phyloP scores from a whole-genome alignment of 1,140 invertebrate species.

The Stegodyphus dumicola region DNA sequence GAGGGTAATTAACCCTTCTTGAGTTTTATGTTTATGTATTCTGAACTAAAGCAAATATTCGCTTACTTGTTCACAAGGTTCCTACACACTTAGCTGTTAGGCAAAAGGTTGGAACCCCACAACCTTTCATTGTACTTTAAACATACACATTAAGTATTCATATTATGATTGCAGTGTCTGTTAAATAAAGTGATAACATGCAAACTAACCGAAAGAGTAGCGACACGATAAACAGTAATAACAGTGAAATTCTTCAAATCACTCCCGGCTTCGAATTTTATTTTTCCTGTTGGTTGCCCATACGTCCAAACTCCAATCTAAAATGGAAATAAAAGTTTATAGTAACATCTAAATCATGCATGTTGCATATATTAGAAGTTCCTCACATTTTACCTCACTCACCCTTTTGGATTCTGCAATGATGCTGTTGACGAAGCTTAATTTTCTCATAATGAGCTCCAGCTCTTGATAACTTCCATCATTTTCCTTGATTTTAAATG shows the following conservation, averaged over 20 bases:
- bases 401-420: slow-evolving; percentile 21
- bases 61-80: no score
- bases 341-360: no score
- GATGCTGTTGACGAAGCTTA: slow-evolving; percentile 23
- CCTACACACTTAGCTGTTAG: no score
- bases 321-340: background rate
- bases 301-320: slow-evolving; percentile 56
- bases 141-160: no score
- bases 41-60: no score
- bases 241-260: slow-evolving; percentile 39
- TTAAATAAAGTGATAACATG: no score
- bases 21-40: no score
- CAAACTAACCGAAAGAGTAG: slow-evolving; percentile 41
- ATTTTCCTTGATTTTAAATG: slow-evolving; percentile 37
- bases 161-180: no score
- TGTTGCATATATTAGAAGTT: no score
- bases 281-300: slow-evolving; percentile 37
- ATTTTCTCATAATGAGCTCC: slow-evolving; percentile 23
- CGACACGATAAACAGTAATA: slow-evolving; percentile 52
- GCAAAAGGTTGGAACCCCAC: no score
- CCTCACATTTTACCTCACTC: background rate
- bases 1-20: no score
- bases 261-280: slow-evolving; percentile 25
- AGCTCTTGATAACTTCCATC: slow-evolving; percentile 46
- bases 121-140: no score